These are phyloP conservation scores for Macrobrachium rosenbergii DNA, from an alignment of 1,140 invertebrate species.

Conservation along the genomic window DNA sequence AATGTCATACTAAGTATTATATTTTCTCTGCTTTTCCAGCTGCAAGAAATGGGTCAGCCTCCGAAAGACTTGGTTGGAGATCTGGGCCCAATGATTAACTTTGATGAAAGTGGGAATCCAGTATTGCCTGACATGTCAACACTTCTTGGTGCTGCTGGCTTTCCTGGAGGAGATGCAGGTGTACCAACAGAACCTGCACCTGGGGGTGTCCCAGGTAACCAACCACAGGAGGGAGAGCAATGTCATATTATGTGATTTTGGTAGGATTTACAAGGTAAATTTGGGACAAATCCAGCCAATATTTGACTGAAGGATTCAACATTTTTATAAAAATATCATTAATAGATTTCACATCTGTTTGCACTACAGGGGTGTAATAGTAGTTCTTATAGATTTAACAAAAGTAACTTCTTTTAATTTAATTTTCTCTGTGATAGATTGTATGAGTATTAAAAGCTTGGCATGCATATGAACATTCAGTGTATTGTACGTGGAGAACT, in stretches of 20 bases:
- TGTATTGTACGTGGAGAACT: too few relatives aligned
- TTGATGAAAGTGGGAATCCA: constrained; percentile 37
- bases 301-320: neutral
- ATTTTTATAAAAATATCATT: neutral
- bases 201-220: neutral
- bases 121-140: constrained; percentile 44
- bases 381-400: too few relatives aligned
- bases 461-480: too few relatives aligned
- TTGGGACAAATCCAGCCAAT: neutral
- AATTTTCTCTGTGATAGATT: too few relatives aligned
- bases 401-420: too few relatives aligned
- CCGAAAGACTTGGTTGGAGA: constrained; percentile 54
- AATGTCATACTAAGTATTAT: too few relatives aligned
- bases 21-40: constrained; percentile 6
- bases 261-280: too few relatives aligned
- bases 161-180: neutral
- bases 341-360: too few relatives aligned
- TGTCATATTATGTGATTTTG: constrained; percentile 33
- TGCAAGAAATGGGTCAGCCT: constrained; percentile 53
- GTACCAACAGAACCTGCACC: neutral
- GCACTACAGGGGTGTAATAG: too few relatives aligned
- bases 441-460: too few relatives aligned
- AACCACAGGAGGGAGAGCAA: constrained; percentile 12
- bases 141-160: constrained; percentile 26
- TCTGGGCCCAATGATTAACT: constrained; percentile 46